phyloP scores from a whole-genome alignment of 2,113 vertebrate species.

The Xenus cinereus region DNA sequence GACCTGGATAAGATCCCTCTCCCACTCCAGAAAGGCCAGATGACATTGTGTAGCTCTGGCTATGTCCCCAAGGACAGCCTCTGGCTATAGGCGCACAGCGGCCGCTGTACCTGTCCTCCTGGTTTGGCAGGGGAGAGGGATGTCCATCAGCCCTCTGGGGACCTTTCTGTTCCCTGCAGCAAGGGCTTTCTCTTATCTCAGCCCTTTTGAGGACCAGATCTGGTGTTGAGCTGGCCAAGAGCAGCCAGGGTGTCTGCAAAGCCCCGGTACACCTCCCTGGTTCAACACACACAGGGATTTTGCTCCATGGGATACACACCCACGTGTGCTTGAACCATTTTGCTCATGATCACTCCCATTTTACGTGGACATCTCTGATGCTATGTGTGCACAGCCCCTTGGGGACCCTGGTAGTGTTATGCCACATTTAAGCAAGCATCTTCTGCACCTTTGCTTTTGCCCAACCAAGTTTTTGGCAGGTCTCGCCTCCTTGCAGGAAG shows the following conservation, averaged over 20 bases:
- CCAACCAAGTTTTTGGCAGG: neutral
- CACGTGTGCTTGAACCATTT: rapidly evolving
- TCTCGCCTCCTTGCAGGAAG: neutral
- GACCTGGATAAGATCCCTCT: constrained; percentile 49
- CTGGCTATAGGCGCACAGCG: neutral
- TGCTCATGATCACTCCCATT: neutral
- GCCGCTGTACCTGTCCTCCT: neutral
- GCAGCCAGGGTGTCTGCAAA: neutral
- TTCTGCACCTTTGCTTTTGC: neutral
- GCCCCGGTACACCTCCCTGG: rapidly evolving
- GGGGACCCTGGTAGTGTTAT: neutral
- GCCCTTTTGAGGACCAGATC: neutral
- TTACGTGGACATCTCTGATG: neutral
- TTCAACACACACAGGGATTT: rapidly evolving
- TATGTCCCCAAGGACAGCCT: neutral
- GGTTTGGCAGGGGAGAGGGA: neutral
- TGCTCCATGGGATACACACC: neutral
- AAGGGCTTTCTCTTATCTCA: neutral
- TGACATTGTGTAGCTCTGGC: constrained; percentile 25
- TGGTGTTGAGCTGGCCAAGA: neutral
- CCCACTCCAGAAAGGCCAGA: neutral
- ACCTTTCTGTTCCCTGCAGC: neutral
- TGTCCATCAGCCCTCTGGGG: neutral
- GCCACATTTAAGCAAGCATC: neutral
- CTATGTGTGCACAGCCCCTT: rapidly evolving